phyloP scores from a whole-genome alignment of 2,113 vertebrate genomes.

The Microtus oregoni region DNA sequence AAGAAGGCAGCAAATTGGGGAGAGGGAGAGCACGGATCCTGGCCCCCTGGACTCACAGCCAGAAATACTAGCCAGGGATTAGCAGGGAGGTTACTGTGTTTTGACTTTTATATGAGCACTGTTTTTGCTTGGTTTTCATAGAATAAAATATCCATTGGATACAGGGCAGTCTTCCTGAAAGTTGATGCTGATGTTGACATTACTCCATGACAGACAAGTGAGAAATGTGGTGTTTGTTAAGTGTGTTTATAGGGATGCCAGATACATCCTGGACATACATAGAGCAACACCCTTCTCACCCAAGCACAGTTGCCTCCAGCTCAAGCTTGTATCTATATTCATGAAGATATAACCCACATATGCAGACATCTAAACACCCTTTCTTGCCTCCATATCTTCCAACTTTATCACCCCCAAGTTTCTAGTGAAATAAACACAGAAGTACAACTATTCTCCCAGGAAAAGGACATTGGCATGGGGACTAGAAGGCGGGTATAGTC shows the following conservation, averaged over 20 bases:
- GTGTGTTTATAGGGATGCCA: background rate
- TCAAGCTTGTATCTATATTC: background rate
- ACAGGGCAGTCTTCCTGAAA: conserved; percentile 52
- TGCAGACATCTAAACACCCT: background rate
- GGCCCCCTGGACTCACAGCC: background rate
- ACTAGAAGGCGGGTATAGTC: background rate
- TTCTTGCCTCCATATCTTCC: background rate
- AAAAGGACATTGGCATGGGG: background rate
- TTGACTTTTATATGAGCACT: background rate
- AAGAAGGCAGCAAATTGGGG: background rate
- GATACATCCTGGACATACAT: background rate
- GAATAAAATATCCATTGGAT: conserved; percentile 46
- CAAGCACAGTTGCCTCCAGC: background rate
- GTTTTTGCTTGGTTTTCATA: conserved; percentile 41
- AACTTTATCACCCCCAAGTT: background rate
- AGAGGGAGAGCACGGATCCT: background rate
- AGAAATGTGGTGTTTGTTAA: conserved; percentile 28
- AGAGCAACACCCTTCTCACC: background rate
- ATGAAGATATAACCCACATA: background rate
- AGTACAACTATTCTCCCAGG: background rate
- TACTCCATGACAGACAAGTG: background rate
- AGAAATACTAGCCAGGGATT: background rate
- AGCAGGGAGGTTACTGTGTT: background rate
- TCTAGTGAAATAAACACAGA: background rate
- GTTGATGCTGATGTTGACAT: conserved; percentile 9